These are phyloP conservation scores for Drosophila koepferae DNA, from an alignment of 2,888 invertebrate species.

Conservation along the genomic window DNA sequence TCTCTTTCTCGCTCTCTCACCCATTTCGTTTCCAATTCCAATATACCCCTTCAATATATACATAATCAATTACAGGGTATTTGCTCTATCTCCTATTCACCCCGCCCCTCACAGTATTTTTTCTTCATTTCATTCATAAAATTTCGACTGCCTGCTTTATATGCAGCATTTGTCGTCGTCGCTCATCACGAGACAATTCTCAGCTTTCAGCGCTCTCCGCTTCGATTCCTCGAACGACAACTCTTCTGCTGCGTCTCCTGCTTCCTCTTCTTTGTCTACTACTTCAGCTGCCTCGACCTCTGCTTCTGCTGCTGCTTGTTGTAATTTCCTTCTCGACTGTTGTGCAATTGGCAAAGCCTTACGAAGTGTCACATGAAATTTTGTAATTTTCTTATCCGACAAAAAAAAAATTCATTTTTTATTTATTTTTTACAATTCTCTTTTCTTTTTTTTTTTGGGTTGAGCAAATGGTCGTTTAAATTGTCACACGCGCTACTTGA, in stretches of 20 bases:
- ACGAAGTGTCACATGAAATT: slow-evolving; percentile 79
- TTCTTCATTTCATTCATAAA: slow-evolving; percentile 35
- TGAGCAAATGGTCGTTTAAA: slow-evolving; percentile 63
- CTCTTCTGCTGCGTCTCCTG: slow-evolving; percentile 1
- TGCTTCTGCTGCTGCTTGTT: background rate
- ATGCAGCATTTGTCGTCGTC: slow-evolving; percentile 13
- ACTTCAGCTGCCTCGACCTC: background rate
- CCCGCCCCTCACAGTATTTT: background rate
- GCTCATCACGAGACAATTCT: slow-evolving; percentile 10
- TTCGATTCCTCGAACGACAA: slow-evolving; percentile 32
- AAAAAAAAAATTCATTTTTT: slow-evolving; percentile 4
- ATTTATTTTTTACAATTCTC: background rate
- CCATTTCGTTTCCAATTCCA: background rate
- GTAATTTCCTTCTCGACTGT: slow-evolving; percentile 31
- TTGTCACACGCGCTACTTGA: slow-evolving; percentile 55
- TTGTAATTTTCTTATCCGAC: slow-evolving; percentile 78
- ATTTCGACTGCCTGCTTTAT: slow-evolving; percentile 14
- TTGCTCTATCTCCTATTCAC: background rate
- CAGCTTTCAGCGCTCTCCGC: background rate
- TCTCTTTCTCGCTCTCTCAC: background rate
- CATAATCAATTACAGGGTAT: background rate
- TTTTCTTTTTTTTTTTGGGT: slow-evolving; percentile 31
- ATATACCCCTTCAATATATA: background rate
- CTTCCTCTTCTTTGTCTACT: background rate
- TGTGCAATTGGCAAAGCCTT: slow-evolving; percentile 43